Conservation (phyloP, 2,113 vertebrate species). For the Tauraco erythrolophus region DNA sequence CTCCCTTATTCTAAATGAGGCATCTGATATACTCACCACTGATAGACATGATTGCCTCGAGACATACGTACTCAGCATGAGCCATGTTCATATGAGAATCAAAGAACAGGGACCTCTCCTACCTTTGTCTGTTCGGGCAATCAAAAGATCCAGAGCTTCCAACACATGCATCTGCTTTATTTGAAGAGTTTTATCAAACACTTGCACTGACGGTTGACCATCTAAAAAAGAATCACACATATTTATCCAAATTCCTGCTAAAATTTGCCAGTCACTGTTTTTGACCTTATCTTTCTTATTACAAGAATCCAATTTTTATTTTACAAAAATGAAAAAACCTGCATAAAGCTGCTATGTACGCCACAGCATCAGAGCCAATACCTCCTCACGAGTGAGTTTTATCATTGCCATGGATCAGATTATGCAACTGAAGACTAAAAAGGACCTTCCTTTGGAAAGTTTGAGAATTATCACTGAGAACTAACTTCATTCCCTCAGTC, state of each 20-base stretch:
- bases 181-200: conserved; percentile 93
- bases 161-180: conserved; percentile 96
- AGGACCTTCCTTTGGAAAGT: neutral
- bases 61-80: neutral
- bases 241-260: neutral
- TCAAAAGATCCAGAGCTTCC: conserved; percentile 92
- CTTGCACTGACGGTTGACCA: conserved; percentile 82
- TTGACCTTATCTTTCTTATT: neutral
- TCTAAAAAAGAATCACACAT: conserved; percentile 75
- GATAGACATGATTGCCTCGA: neutral
- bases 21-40: neutral
- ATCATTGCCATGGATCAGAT: neutral
- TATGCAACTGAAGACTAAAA: neutral
- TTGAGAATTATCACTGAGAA: neutral
- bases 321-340: neutral
- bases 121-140: conserved; percentile 95
- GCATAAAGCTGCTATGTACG: neutral
- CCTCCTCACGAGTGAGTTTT: neutral
- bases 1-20: neutral
- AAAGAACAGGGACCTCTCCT: neutral
- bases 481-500: neutral
- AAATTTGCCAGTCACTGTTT: neutral
- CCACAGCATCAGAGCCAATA: neutral
- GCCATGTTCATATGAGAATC: neutral
- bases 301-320: neutral